A percentile compares a stretch with the other conserved stretches of the same genome.
Evolutionary conservation across 1,140 invertebrate species (phyloP).

Genomic region (Caerostris extrusa): DNA sequence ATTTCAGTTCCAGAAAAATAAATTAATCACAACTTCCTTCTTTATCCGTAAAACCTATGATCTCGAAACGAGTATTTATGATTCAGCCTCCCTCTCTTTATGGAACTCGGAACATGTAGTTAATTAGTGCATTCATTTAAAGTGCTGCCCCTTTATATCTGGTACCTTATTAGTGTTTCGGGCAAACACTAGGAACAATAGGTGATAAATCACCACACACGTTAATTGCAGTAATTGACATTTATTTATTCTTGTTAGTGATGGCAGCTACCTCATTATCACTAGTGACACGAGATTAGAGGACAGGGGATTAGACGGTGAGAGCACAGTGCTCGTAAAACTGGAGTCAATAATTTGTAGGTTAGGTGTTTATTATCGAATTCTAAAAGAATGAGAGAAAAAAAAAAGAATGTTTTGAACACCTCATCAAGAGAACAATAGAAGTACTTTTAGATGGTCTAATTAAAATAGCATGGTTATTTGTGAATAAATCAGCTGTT

Average conservation of each 20-base stretch:
- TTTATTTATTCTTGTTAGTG: constrained; percentile 57
- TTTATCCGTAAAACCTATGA: neutral
- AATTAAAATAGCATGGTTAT: neutral
- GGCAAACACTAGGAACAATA: constrained; percentile 26
- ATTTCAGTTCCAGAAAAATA: neutral
- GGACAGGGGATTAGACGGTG: constrained; percentile 2
- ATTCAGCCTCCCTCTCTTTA: neutral
- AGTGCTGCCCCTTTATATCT: neutral
- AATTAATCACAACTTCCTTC: neutral
- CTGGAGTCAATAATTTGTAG: constrained; percentile 13
- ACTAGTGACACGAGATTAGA: constrained; percentile 11
- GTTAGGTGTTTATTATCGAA: neutral
- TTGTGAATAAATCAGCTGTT: neutral
- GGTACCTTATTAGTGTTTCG: constrained; percentile 20
- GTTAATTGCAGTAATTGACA: constrained; percentile 55
- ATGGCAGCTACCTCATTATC: constrained; percentile 28
- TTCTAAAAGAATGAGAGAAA: neutral
- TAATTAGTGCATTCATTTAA: constrained; percentile 36
- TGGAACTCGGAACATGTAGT: neutral
- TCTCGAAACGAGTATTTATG: neutral
- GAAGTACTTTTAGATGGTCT: neutral
- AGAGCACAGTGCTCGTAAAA: neutral
- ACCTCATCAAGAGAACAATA: neutral
- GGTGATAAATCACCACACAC: constrained; percentile 41
- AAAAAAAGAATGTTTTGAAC: neutral